Base-by-base conservation (phyloP, 1,140 invertebrate species). In the Nebria ingens region DNA sequence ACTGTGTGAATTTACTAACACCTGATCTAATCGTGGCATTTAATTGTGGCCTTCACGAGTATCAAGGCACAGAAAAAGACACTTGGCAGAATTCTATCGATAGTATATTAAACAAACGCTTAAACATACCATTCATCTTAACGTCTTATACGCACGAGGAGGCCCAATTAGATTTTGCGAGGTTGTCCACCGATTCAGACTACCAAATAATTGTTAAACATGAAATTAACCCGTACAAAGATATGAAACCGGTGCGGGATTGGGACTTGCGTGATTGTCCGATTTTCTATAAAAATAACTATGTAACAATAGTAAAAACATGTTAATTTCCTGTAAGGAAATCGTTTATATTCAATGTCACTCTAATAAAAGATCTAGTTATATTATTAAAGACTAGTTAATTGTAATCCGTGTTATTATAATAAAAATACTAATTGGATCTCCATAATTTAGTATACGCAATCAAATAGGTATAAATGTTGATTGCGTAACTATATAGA, bases 21-120 rank as follows among this genome's bases (percentile, higher is more conserved):
- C 6, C 40, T 6, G 40, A 45, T 45, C 40, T 45, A 17, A 45
- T 45, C 3, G 40, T 17, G 3, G 40, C 40, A 9, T 45, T 45
- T 17, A 45, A 45, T 45, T 45, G 40, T 45, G 40, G 40, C 40
- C 40, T 45, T 45, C 40, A 45, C 15, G 40, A 45, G 15, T 45
- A 45, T 17, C 40, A 45, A 45, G 3, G 17, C 9, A 17, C 6
- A 17, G 40, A 45, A 4, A 17, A 17, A 12, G 40, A 45, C 17
- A 45, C 17, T 45, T 45, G 40, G 40, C 9, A 9, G 17, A 45
- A 45, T 9, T 45, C 40, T 17, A 45, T 45, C 4, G 3, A 3
- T 11, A 45, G 40, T 45, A 34, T 34, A 34, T 45, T 45, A 17
- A 12, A 9, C 9, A 9, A 45, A 45, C 4, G 4, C 4, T 11